Base-by-base conservation (phyloP, 2,113 vertebrate species). In the Paracanthobrama guichenoti region DNA sequence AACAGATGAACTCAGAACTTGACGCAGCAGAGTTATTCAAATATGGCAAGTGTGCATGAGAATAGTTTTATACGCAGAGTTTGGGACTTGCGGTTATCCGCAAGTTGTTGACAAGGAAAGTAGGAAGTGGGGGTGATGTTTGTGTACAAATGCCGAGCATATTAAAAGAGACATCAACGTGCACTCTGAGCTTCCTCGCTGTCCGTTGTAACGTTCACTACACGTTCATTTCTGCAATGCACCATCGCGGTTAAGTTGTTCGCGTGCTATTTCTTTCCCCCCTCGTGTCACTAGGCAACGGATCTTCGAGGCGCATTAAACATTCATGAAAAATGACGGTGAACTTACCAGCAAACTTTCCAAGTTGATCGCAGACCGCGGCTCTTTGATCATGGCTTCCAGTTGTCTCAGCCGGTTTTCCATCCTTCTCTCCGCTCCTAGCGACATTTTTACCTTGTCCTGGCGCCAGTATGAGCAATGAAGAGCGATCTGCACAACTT, bases 341-440 rank as follows among this genome's bases (percentile, higher is more conserved):
- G 89, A 88, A 95, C 97, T 96, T 91, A 98, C 97, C 97, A 99
- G 94, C 91, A 99, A 90, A 94, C 97, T 98, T 93, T 99, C 97
- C 94, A 98, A 93, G 94, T 98, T 98, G 91, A 99, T 92, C 85
- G 97, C 95, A 24, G 95, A 97, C 48, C 94, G 94, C 26, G 97
- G 97, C 85, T 99, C 96, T 86, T 95, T 94, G 94, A 98, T 96
- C 93, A 96, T 94, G 91, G 96, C 95, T 93, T 98, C 96, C 94
- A 98, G 96, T 93, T 95, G 97, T 93, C 94, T 95, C 93, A 95
- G 94, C 89, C 97, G 96, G 92, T 89, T 91, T 90, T 95, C 94
- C 92, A 94, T 93, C 93, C 95, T 94, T 91, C 93, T 96, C 89
- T 95, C 95, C 67, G 95, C 94, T 90, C 93, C 93, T 26, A 86